Percentiles rank a stretch among this genome's conserved stretches.
Conservation (phyloP, 2,888 invertebrate species). For the Mimumesa dahlbomi region DNA sequence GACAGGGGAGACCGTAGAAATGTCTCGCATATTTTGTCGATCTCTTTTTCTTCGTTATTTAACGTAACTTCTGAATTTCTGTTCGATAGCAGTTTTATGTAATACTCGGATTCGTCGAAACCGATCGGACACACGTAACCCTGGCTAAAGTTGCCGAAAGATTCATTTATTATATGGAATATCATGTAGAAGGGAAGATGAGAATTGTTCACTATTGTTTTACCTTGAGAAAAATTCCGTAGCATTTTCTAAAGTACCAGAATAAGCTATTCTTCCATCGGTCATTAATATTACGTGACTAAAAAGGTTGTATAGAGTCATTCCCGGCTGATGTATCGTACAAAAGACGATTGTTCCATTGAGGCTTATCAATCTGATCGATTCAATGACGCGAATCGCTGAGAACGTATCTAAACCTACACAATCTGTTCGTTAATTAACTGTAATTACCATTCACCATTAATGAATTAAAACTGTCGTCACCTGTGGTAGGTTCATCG, state of each 20-base stretch:
- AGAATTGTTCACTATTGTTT: no score
- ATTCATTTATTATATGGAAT: no score
- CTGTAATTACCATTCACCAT: not conserved
- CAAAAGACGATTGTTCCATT: constrained; percentile 81
- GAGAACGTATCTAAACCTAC: constrained; percentile 83
- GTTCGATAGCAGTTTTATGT: constrained; percentile 81
- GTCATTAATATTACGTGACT: constrained; percentile 80
- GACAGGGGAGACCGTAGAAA: constrained; percentile 40
- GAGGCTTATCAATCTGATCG: constrained; percentile 72
- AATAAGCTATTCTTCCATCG: constrained; percentile 81
- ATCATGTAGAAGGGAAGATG: no score
- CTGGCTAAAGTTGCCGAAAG: constrained; percentile 67
- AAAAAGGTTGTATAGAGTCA: constrained; percentile 81
- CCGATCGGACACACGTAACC: constrained; percentile 77
- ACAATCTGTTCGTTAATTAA: not conserved
- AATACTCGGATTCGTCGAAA: constrained; percentile 82
- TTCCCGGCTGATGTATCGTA: constrained; percentile 83
- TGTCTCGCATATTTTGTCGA: constrained; percentile 25
- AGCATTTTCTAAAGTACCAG: constrained; percentile 67
- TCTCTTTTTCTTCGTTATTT: not conserved
- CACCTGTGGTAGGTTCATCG: constrained; percentile 70
- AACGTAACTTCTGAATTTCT: no score
- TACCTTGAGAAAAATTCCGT: constrained; percentile 65
- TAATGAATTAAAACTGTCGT: not conserved
- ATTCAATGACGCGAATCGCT: constrained; percentile 82